Base-by-base conservation (phyloP, 2,797 vertebrate species). In the Bryconaethiops microstoma region DNA sequence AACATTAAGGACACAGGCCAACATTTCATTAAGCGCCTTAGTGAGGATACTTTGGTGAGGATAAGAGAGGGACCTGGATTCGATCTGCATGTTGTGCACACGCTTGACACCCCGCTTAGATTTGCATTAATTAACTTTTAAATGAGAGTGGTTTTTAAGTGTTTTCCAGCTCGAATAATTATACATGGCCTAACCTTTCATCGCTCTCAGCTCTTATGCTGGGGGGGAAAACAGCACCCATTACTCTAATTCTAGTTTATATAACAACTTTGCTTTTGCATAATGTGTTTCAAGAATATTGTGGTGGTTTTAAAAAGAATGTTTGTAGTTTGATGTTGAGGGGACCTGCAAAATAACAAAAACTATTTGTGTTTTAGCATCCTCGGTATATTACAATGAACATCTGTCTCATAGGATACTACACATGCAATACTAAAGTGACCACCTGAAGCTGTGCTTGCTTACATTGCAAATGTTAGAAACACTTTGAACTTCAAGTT, bases 111-210 rank as follows among this genome's bases (percentile, higher is more conserved):
- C 19, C 35, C 25, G 70, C 71, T 80, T 35, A 82, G 83, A 78
- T 77, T 69, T 78, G 60, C 76, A 82, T 82, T 78, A 78, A 84
- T 84, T 84, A 78, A 84, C 77, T 80, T 86, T 84, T 82, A 78
- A 84, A 84, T 60, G 64, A 75, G 77, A 80, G 80, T 76, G 77
- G 50, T 77, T 84, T 84, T 83, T 55, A 67, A 74, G 80, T 82
- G 72, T 77, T 78, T 82, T 74, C 60, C 42, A 65, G 78, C 80
- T 10, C 29, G 55, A 74, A 62, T 78, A 82, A 81, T 82, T 82
- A 78, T 71, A 85, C 90, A 88, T 60, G 84, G 88, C 83, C 87
- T 84, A 78, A 72, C 85, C 77, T 78, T 71, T 77, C 50, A 69
- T 76, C 42, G 45, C 64, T 77, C 74, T 77, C 55, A 64, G 4